Evolutionary conservation across 1,140 invertebrate genomes (phyloP).

Genomic region (Pogonus chalceus): DNA sequence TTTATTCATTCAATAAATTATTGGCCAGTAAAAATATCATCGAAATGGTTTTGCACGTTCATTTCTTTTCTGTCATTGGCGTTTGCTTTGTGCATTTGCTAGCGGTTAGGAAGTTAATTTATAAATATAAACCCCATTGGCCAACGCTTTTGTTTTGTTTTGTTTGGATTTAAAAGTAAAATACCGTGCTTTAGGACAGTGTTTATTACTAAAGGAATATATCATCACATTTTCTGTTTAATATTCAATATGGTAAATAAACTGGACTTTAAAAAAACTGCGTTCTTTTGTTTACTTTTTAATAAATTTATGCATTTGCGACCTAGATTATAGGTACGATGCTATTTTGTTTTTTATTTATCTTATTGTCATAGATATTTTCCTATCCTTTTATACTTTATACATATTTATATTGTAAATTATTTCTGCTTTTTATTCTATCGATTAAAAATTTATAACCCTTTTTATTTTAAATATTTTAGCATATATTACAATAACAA

Average conservation of each 20-base stretch:
- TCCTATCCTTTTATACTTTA: no score
- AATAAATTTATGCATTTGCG: background rate
- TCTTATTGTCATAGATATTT: no score
- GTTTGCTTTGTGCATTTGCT: background rate
- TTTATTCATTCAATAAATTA: background rate
- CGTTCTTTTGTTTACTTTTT: background rate
- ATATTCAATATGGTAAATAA: background rate
- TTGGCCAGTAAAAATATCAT: slow-evolving; percentile 4
- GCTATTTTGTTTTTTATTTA: no score
- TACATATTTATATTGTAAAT: no score
- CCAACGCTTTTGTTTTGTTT: background rate
- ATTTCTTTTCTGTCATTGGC: background rate
- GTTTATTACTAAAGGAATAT: background rate
- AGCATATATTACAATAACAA: no score
- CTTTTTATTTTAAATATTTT: no score
- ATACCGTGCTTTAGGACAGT: background rate
- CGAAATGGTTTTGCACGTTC: background rate
- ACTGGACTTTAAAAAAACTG: background rate
- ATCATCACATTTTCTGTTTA: background rate
- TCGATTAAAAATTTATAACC: no score
- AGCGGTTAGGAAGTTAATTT: background rate
- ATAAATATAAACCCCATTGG: slow-evolving; percentile 2
- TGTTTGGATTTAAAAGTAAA: no score
- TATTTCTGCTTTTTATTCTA: no score
- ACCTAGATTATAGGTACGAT: no score